A percentile compares a stretch with the other conserved stretches of the same genome.
These are phyloP conservation scores for Agrypnia vestita DNA, from an alignment of 1,140 invertebrate species.

Conservation along the genomic window DNA sequence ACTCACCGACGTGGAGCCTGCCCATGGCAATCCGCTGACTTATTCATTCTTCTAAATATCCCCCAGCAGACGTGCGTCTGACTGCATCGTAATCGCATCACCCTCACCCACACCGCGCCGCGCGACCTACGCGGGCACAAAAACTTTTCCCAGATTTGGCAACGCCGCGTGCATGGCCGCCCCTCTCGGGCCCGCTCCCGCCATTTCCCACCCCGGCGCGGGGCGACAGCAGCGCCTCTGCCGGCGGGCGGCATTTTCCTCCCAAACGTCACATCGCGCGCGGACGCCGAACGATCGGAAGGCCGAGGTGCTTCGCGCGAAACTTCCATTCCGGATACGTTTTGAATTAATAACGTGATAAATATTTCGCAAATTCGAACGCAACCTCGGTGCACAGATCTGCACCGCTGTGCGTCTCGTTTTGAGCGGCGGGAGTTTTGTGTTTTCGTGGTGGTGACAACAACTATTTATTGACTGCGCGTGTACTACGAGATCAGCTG, in stretches of 20 bases:
- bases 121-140: slow-evolving; percentile 34
- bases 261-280: slow-evolving; percentile 50
- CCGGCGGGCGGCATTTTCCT: slow-evolving; percentile 50
- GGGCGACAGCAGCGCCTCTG: slow-evolving; percentile 43
- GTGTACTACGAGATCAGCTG: slow-evolving; percentile 25
- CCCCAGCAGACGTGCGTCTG: slow-evolving; percentile 40
- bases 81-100: slow-evolving; percentile 54
- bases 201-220: not conserved
- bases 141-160: slow-evolving; percentile 55
- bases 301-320: not conserved
- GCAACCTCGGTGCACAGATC: not conserved
- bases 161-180: slow-evolving; percentile 58
- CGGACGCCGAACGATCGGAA: slow-evolving; percentile 16
- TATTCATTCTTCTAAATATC: slow-evolving; percentile 11
- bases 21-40: slow-evolving; percentile 31
- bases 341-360: slow-evolving; percentile 19
- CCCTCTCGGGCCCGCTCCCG: slow-evolving; percentile 25
- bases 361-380: not conserved
- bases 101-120: slow-evolving; percentile 25
- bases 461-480: slow-evolving; percentile 3
- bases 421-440: slow-evolving; percentile 19
- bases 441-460: slow-evolving; percentile 14
- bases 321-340: slow-evolving; percentile 23
- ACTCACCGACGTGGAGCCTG: not conserved
- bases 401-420: not conserved